Base-by-base conservation (phyloP, 2,113 vertebrate species). In the Phalacrocorax aristotelis region DNA sequence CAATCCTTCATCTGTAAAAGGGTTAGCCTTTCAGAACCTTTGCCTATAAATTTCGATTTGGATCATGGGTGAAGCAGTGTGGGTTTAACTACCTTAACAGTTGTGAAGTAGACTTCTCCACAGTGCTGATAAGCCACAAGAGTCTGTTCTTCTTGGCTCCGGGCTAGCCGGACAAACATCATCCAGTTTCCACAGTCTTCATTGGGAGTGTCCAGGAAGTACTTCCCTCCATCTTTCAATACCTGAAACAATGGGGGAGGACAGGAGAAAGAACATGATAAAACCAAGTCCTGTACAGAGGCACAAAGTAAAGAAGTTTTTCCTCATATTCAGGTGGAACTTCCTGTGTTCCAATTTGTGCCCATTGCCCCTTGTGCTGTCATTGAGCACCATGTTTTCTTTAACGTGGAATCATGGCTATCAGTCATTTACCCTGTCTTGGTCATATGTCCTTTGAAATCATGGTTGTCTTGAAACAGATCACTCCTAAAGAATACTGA, bases 131-230 rank as follows among this genome's bases (percentile, higher is more conserved):
- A 97, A 90, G 97, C 97, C 81, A 97, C 97, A 76, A 97, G 97
- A 29, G 97, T 97, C 93, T 97, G 97, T 40, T 97, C 97, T 49
- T 97, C 97, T 94, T 97, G 97, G 61, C 95, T 97, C 96, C 91
- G 96, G 81, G 97, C 95, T 61, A 97, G 89, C 60, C 96, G 97
- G 54, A 97, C 97, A 97, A 97, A 97, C 97, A 97, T 97, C 97
- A 97, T 97, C 97, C 97, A 97, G 78, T 97, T 97, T 95, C 97
- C 97, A 94, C 95, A 96, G 93, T 97, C 97, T 96, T 97, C 97
- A 94, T 96, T 96, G 65, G 97, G 97, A 96, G 97, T 96, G 92
- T 97, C 96, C 84, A 97, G 91, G 93, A 97, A 97, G 83, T 97
- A 97, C 61, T 97, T 96, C 78, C 95, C 91, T 83, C 96, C 96